A percentile compares a stretch with the other conserved stretches of the same genome.
These are phyloP conservation scores for Zaprionus kolodkinae DNA, from an alignment of 1,140 invertebrate genomes.

Conservation along the genomic window DNA sequence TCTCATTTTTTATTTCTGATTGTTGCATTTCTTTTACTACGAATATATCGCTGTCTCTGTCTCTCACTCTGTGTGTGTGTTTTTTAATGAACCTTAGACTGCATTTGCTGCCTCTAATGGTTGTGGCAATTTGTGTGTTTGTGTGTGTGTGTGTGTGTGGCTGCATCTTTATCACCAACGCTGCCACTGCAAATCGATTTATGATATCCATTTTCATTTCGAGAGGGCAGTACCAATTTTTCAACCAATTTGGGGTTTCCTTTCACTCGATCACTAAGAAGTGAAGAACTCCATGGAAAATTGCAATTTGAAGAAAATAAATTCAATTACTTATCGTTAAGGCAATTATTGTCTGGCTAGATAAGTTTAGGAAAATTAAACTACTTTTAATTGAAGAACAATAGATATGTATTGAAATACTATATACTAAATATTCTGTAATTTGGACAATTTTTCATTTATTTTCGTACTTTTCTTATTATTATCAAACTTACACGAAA, in stretches of 20 bases:
- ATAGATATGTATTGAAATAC: neutral
- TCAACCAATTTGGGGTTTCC: slow-evolving; percentile 9
- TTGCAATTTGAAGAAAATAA: neutral
- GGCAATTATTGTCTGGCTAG: neutral
- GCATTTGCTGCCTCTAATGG: slow-evolving; percentile 18
- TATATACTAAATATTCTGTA: too few species aligned
- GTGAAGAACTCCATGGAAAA: neutral
- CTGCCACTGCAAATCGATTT: slow-evolving; percentile 42
- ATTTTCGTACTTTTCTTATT: too few species aligned
- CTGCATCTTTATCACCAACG: slow-evolving; percentile 54
- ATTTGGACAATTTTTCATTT: too few species aligned
- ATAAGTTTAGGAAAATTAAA: neutral
- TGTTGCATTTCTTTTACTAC: slow-evolving; percentile 29
- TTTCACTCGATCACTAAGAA: slow-evolving; percentile 3
- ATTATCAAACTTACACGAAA: too few species aligned
- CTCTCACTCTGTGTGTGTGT: slow-evolving; percentile 2
- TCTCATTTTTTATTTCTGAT: slow-evolving; percentile 28
- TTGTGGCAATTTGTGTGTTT: slow-evolving; percentile 15
- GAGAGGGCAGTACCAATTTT: slow-evolving; percentile 30
- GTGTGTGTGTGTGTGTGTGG: slow-evolving; percentile 2
- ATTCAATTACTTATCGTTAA: neutral
- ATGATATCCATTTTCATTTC: slow-evolving; percentile 25
- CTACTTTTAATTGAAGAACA: neutral
- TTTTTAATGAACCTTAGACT: slow-evolving; percentile 16
- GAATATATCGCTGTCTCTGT: too few species aligned